Percentiles rank a stretch among this genome's conserved stretches.
phyloP scores from a whole-genome alignment of 2,888 invertebrate genomes.

The Cepaea hortensis region DNA sequence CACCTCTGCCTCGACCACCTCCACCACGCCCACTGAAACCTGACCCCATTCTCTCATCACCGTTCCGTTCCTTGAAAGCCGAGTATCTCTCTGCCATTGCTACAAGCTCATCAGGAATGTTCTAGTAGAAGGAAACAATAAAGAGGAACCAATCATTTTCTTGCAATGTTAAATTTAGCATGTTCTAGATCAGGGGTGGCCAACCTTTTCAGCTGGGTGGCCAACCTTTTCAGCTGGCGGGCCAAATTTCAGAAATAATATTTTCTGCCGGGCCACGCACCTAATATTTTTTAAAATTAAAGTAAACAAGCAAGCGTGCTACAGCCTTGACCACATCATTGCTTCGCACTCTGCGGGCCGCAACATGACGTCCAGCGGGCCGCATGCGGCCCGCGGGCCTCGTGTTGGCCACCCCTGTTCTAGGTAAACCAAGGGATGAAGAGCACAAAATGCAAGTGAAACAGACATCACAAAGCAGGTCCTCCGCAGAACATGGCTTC shows the following conservation, averaged over 20 bases:
- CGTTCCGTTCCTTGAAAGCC: slow-evolving; percentile 70
- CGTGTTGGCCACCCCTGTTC: background rate
- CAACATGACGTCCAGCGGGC: no score
- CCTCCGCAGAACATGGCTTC: no score
- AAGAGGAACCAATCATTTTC: background rate
- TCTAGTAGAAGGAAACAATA: slow-evolving; percentile 76
- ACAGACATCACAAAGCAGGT: no score
- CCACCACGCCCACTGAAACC: slow-evolving; percentile 53
- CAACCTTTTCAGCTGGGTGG: no score
- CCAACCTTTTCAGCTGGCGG: background rate
- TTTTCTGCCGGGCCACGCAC: no score
- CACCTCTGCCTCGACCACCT: slow-evolving; percentile 73
- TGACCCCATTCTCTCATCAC: slow-evolving; percentile 26
- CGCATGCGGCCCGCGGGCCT: no score
- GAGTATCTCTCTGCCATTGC: slow-evolving; percentile 86
- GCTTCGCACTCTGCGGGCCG: no score
- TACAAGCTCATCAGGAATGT: slow-evolving; percentile 85
- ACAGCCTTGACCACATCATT: no score
- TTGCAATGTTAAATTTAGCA: background rate
- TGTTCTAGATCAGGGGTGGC: background rate
- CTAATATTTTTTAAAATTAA: no score
- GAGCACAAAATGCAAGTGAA: no score
- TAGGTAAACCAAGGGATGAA: background rate
- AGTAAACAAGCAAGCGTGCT: no score
- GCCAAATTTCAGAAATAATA: background rate